Conservation (phyloP, 2,888 invertebrate genomes). For the Liodrosophila aerea region DNA sequence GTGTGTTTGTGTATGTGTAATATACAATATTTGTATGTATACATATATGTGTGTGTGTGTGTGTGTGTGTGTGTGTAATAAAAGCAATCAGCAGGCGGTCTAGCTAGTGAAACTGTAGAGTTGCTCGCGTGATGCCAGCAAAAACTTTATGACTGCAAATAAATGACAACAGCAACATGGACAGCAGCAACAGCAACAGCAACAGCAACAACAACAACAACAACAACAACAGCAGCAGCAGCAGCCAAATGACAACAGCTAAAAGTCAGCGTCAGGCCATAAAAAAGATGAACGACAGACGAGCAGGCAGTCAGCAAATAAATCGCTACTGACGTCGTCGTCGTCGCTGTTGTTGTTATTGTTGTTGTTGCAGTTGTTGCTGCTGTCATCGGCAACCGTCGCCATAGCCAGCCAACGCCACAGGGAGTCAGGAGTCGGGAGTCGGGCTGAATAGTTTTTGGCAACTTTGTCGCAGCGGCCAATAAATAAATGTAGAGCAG, state of each 20-base stretch:
- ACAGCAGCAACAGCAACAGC: constrained; percentile 33
- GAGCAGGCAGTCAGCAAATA: constrained; percentile 54
- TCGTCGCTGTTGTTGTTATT: constrained; percentile 14
- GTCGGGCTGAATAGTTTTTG: constrained; percentile 17
- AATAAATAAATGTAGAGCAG: constrained; percentile 69
- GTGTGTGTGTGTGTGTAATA: constrained; percentile 12
- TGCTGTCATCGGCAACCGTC: no score
- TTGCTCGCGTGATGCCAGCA: constrained; percentile 62
- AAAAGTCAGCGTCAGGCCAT: constrained; percentile 44
- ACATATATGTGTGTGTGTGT: constrained; percentile 2
- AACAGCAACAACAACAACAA: constrained; percentile 17
- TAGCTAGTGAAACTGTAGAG: constrained; percentile 44
- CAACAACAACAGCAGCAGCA: constrained; percentile 24
- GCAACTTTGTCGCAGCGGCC: constrained; percentile 68
- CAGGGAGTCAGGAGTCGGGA: constrained; percentile 9
- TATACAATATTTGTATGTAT: neutral
- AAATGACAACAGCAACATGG: constrained; percentile 62
- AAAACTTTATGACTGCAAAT: constrained; percentile 66
- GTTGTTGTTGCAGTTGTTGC: constrained; percentile 14
- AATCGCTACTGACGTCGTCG: constrained; percentile 64
- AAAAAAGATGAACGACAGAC: constrained; percentile 69
- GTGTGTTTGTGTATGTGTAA: constrained; percentile 4
- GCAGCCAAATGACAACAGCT: constrained; percentile 49
- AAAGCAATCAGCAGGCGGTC: constrained; percentile 47
- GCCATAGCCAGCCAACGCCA: no score